Evolutionary conservation across 2,113 vertebrate genomes (phyloP), one percentile per base, ranked within the genome.

Genomic region (Acrocephalus arundinaceus): DNA sequence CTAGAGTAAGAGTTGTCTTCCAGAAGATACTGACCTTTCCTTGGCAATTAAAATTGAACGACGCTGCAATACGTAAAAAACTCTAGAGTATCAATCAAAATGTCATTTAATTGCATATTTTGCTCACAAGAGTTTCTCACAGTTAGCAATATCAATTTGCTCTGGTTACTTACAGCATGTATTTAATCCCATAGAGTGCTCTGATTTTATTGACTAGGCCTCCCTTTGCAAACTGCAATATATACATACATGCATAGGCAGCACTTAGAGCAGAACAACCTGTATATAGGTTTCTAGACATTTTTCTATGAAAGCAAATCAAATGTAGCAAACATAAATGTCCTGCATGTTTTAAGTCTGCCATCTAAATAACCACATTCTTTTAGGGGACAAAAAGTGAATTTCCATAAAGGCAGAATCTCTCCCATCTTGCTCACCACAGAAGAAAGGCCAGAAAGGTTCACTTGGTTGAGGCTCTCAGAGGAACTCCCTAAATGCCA

Each of bases 201-300:
- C 52, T 48, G 33, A 20, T 62, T 39, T 84, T 70, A 91, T 0
- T 0, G 0, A 46, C 35, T 39, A 19, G 55, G 80, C 20, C 25
- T 75, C 61, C 37, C 1, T 43, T 78, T 74, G 55, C 49, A 46
- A 78, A 70, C 35, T 59, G 49, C 24, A 61, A 35, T 59, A 54
- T 17, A n/a, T 20, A 76, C 1, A 5, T 6, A 48, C 4, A 55
- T 1, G 25, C 14, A 73, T 0, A 39, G 1, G 27, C 1, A 55
- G 37, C 18, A 63, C 31, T 75, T 48, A 43, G 11, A 79, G 67
- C 67, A 87, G 57, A 76, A 58, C 48, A 45, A 76, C 2, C 3
- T 77, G 21, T 54, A 7, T 8, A 24, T 0, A 30, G 13, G 8
- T 58, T 87, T 58, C 86, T 63, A 28, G 12, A 62, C 6, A 67